Base-by-base conservation (phyloP, 1,140 invertebrate species). In the Cydia amplana region DNA sequence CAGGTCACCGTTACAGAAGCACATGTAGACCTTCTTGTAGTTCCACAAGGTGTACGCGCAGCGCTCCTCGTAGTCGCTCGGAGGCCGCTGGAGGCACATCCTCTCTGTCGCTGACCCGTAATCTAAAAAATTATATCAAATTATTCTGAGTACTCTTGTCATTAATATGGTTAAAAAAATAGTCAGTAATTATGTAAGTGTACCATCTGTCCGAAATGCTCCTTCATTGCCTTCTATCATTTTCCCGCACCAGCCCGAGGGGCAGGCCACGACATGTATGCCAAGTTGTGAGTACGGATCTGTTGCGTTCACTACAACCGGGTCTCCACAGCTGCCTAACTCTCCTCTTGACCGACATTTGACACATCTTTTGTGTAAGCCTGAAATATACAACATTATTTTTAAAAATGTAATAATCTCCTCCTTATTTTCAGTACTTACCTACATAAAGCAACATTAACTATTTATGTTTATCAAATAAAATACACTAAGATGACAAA, bases 191-290 rank as follows among this genome's bases (percentile, higher is more conserved):
- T 65, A 28, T 43, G 67, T 36, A 73, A 23, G 72, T 77, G 78
- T 87, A 94, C 93, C 94, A 84, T 95, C 94, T 74, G 95, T 94
- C 90, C 96, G 95, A 77, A 95, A 95, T 67, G 95, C 93, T 94
- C 94, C 89, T 28, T 87, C 87, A 6, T 85, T 86, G 46, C 95
- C 96, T 91, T 98, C 97, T 25, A 98, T 95, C 55, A 97, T 95
- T 94, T 98, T 99, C 9, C 96, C 96, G 85, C 98, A 99, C 98
- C 98, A 99, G 36, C 97, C 97, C 7, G 97, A 98, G 10, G 97
- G 96, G 88, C 98, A 99, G 0, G 97, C 97, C 7, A 96, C 94
- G 2, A 95, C 94, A 78, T 96, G 94, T 0, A 98, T 95, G 6
- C 97, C 97, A 72, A 93, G 93, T 83, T 95, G 95, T 20, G 92